Percentiles rank a stretch among this genome's conserved stretches.
Evolutionary conservation across 2,113 vertebrate genomes (phyloP).

Genomic region (Candoia aspera): DNA sequence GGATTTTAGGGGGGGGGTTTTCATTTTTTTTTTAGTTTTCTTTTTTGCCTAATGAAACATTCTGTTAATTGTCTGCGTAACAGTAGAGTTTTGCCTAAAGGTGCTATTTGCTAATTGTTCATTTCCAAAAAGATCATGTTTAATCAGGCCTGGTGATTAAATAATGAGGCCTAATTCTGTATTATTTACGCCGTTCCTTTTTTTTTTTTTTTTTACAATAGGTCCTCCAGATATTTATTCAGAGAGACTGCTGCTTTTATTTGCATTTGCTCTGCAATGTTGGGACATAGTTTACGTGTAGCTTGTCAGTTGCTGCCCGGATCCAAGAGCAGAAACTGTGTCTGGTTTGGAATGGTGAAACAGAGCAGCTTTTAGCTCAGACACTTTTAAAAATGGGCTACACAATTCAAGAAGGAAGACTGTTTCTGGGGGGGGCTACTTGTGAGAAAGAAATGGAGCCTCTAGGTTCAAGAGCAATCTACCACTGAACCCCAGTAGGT

Average conservation of each 20-base stretch:
- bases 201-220: background rate
- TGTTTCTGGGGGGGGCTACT: background rate
- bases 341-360: background rate
- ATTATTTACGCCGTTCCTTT: constrained; percentile 24
- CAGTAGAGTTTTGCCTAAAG: constrained; percentile 33
- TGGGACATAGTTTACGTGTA: background rate
- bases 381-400: background rate
- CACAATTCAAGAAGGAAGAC: background rate
- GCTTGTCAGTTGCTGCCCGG: background rate
- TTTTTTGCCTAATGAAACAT: constrained; percentile 3
- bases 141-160: constrained; percentile 35
- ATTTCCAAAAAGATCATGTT: constrained; percentile 32
- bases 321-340: background rate
- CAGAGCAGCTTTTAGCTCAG: background rate
- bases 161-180: constrained; percentile 33
- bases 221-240: background rate
- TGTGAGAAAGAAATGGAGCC: background rate
- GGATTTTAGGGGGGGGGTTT: no score
- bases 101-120: constrained; percentile 37
- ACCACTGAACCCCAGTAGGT: background rate
- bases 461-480: background rate
- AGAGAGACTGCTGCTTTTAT: no score
- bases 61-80: constrained; percentile 11
- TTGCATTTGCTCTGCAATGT: background rate
- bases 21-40: background rate